Conservation (phyloP, 1,140 invertebrate species). For the Caerostris extrusa region DNA sequence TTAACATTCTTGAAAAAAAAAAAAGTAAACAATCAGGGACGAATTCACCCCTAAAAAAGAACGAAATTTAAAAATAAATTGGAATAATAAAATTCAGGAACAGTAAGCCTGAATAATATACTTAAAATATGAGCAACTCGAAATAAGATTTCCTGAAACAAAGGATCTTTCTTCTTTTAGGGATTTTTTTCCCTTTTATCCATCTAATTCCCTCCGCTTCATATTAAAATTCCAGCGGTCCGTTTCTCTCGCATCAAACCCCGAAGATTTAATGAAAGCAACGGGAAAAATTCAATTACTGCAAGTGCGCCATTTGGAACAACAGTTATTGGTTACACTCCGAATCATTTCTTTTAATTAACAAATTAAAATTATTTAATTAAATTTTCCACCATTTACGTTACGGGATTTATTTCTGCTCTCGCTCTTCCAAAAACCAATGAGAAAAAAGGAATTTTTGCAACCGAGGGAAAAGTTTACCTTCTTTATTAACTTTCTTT, state of each 20-base stretch:
- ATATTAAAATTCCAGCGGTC: conserved; percentile 34
- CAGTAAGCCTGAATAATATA: background rate
- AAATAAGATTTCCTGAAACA: conserved; percentile 8
- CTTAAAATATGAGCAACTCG: background rate
- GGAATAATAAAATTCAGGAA: too few species aligned
- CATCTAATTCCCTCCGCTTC: background rate
- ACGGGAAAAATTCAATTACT: conserved; percentile 23
- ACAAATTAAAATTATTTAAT: conserved; percentile 40
- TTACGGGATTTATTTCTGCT: conserved; percentile 15
- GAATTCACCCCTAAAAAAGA: too few species aligned
- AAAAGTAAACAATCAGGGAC: too few species aligned
- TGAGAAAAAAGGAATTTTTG: conserved; percentile 2
- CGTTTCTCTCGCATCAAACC: conserved; percentile 14
- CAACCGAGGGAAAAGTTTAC: background rate
- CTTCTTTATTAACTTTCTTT: conserved; percentile 23
- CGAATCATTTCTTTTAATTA: conserved; percentile 38
- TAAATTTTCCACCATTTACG: conserved; percentile 37
- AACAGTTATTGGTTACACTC: conserved; percentile 40
- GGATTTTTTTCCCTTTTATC: background rate
- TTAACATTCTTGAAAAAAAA: too few species aligned
- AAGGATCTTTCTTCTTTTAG: background rate
- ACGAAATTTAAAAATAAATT: too few species aligned
- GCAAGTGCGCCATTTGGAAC: conserved; percentile 21
- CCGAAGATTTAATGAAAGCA: conserved; percentile 18
- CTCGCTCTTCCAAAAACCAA: background rate